Percentiles rank a stretch among this genome's conserved stretches.
phyloP scores from a whole-genome alignment of 2,113 vertebrate species.

The Ciconia maguari region DNA sequence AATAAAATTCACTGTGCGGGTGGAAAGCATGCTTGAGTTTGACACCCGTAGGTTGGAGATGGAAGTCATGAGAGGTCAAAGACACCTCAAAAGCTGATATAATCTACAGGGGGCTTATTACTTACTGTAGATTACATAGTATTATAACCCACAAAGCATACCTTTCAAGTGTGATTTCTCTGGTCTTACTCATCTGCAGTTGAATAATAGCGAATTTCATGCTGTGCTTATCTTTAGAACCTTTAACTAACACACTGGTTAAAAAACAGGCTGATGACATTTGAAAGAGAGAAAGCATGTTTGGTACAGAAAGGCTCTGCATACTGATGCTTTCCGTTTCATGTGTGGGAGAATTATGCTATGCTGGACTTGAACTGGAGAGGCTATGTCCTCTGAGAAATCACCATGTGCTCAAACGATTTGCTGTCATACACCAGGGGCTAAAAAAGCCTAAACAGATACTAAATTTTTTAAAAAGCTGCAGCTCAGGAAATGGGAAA shows the following conservation, averaged over 20 bases:
- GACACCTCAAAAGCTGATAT: background rate
- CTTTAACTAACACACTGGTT: background rate
- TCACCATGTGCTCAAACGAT: background rate
- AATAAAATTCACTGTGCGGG: background rate
- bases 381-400: background rate
- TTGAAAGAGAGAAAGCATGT: background rate
- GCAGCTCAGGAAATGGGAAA: background rate
- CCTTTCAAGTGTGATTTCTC: background rate
- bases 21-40: background rate
- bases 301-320: background rate
- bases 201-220: background rate
- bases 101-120: background rate
- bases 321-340: background rate
- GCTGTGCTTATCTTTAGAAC: background rate
- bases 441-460: background rate
- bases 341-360: background rate
- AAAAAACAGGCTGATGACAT: background rate
- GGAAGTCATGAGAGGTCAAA: background rate
- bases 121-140: background rate
- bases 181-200: background rate
- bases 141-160: background rate
- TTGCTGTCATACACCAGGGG: background rate
- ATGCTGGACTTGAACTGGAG: background rate
- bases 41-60: background rate
- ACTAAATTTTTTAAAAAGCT: background rate